Evolutionary conservation across 2,797 vertebrate genomes (phyloP).

Genomic region (Erpetoichthys calabaricus): DNA sequence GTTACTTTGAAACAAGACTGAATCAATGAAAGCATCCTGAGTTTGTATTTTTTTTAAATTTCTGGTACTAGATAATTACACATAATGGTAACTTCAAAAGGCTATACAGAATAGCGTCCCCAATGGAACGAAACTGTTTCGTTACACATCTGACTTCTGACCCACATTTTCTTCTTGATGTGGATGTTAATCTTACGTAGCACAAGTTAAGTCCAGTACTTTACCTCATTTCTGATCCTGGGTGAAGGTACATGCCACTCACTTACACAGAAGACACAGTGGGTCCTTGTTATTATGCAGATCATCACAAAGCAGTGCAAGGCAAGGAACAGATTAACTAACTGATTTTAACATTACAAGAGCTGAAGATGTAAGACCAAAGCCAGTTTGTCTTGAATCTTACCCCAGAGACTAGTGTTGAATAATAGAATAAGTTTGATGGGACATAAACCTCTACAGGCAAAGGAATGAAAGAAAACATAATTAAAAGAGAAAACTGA

Average conservation of each 20-base stretch:
- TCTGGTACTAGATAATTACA: no score
- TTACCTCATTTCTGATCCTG: conserved; percentile 22
- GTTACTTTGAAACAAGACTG: no score
- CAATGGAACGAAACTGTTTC: no score
- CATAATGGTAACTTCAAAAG: no score
- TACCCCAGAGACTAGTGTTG: neutral
- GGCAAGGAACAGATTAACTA: conserved; percentile 17
- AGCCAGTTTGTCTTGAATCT: conserved; percentile 5
- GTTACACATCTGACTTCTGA: no score
- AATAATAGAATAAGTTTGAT: conserved; percentile 1
- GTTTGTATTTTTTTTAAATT: no score
- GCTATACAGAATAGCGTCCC: no score
- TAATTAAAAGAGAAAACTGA: neutral
- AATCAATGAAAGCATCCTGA: no score
- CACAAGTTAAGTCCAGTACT: conserved; percentile 15
- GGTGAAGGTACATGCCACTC: conserved; percentile 22
- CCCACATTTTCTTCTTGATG: no score
- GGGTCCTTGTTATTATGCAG: conserved; percentile 28
- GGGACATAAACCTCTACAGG: neutral
- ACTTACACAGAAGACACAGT: conserved; percentile 28
- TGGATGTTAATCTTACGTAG: conserved; percentile 7
- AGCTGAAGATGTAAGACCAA: neutral
- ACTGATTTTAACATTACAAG: conserved; percentile 13
- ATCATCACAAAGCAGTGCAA: conserved; percentile 30
- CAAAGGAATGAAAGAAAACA: neutral